phyloP scores from a whole-genome alignment of 2,888 invertebrate genomes.

The Laspeyria flexula region DNA sequence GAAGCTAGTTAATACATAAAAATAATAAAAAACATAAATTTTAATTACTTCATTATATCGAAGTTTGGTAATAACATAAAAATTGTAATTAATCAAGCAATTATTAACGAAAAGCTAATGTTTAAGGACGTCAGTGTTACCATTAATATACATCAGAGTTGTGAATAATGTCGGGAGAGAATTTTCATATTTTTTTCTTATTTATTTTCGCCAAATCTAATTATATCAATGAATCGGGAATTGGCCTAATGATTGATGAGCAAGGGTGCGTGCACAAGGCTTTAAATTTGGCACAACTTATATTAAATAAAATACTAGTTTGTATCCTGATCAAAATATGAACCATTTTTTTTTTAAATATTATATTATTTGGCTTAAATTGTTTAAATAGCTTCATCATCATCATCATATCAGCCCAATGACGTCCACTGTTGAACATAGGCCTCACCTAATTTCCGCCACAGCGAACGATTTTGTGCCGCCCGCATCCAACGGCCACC shows the following conservation, averaged over 20 bases:
- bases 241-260: slow-evolving; percentile 68
- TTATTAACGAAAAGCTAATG: slow-evolving; percentile 26
- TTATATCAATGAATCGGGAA: slow-evolving; percentile 70
- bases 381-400: no score
- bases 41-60: neutral
- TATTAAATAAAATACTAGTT: no score
- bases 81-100: slow-evolving; percentile 39
- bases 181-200: slow-evolving; percentile 25
- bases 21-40: neutral
- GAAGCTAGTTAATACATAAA: no score
- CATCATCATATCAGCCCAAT: no score
- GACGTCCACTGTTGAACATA: no score
- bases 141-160: slow-evolving; percentile 38
- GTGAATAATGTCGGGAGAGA: slow-evolving; percentile 23
- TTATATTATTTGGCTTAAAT: no score
- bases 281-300: neutral
- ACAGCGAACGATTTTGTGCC: no score
- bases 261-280: slow-evolving; percentile 23
- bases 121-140: slow-evolving; percentile 37
- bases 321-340: no score
- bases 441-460: no score
- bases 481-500: no score
- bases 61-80: neutral
- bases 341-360: no score
- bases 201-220: slow-evolving; percentile 58